Evolutionary conservation across 2,888 invertebrate species (phyloP), one percentile per base, ranked within the genome.

Genomic region (Athalia circularis): DNA sequence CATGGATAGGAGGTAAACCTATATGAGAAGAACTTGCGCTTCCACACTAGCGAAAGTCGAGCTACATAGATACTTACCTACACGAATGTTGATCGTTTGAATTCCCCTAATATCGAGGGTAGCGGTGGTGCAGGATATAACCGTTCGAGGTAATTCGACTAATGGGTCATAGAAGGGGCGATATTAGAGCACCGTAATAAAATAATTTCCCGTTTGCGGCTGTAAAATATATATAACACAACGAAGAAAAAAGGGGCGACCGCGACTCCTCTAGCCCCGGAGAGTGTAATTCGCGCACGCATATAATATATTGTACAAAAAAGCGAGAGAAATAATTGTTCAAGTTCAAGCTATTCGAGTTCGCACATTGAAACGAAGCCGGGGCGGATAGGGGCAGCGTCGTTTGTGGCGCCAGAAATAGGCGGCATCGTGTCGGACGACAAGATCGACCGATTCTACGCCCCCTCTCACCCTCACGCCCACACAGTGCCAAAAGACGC

Each of bases 61-160:
- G 29, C 29, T 29, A 29, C 29, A 29, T 29, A 29, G 29, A 29
- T 29, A 29, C 29, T 29, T 29, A 29, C 29, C 29, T 57, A 13
- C 48, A 61, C 59, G 5, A 61, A 72, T 72, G 72, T 72, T 50
- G 75, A 7, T 75, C 62, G 50, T 62, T 62, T 47, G 62, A 75
- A 75, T 75, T 62, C 75, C 61, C 75, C 75, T 64, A 64, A 62
- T 75, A 75, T 75, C 75, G 75, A 75, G 61, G 59, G 72, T 72
- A 59, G 72, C 13, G 13, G 15, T 54, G n/a, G 29, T 29, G 29
- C 29, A 29, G 29, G 68, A 11, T 75, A 50, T 57, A 29, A 29
- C 75, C 61, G 29, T 62, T 50, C 43, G 50, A 75, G 48, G 62
- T 75, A 64, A 75, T 75, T 75, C 62, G 75, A 62, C 62, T 75